Evolutionary conservation across 2,888 invertebrate genomes (phyloP).

Genomic region (Calliphora vomitoria): DNA sequence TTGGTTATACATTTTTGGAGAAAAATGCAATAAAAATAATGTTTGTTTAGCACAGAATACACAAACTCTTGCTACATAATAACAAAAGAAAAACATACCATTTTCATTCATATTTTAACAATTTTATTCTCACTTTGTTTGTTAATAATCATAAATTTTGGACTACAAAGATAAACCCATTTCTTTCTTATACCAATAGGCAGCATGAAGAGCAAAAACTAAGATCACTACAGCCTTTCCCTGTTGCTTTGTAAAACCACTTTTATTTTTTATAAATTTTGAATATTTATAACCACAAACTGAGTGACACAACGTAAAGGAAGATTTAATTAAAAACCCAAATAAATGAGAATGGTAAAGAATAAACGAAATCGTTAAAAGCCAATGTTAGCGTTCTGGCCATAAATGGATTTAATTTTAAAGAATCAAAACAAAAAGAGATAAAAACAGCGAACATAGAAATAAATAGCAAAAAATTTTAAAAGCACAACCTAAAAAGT

Average conservation of each 20-base stretch:
- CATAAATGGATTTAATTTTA: slow-evolving; percentile 5
- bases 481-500: slow-evolving; percentile 39
- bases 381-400: background rate
- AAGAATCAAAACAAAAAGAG: too few species aligned
- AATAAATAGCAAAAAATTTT: slow-evolving; percentile 25
- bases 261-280: background rate
- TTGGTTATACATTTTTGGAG: too few species aligned
- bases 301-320: slow-evolving; percentile 13
- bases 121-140: background rate
- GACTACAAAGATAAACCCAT: slow-evolving; percentile 25
- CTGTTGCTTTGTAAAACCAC: background rate
- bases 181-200: background rate
- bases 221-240: background rate
- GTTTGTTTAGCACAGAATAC: background rate
- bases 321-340: background rate
- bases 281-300: background rate
- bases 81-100: background rate
- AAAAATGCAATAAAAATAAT: background rate
- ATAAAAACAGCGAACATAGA: background rate
- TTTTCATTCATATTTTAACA: background rate
- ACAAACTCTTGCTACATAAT: background rate
- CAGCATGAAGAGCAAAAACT: background rate
- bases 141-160: slow-evolving; percentile 29
- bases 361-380: slow-evolving; percentile 37
- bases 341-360: background rate